Conservation (phyloP, 1,140 invertebrate genomes). For the Lepidurus arcticus region DNA sequence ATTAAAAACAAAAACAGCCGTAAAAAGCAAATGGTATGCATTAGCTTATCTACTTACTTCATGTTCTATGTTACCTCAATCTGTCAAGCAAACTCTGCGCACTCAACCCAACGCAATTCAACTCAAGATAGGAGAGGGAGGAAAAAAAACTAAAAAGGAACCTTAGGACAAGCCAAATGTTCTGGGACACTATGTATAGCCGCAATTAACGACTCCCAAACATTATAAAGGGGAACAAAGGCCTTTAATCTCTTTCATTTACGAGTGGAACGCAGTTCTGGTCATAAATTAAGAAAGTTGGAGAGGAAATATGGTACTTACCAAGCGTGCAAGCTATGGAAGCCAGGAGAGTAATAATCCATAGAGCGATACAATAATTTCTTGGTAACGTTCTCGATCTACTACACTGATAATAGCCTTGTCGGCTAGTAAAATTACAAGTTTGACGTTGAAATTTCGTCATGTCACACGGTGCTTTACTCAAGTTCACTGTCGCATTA, state of each 20-base stretch:
- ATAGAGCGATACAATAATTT: neutral
- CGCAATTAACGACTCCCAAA: conserved; percentile 10
- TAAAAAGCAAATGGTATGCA: conserved; percentile 14
- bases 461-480: neutral
- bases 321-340: neutral
- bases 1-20: neutral
- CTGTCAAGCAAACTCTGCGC: neutral
- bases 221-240: neutral
- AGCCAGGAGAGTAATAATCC: conserved; percentile 21
- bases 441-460: neutral
- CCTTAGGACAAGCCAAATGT: neutral
- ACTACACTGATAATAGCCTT: neutral
- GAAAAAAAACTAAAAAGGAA: neutral
- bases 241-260: conserved; percentile 22
- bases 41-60: neutral
- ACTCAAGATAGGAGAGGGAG: neutral
- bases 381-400: neutral
- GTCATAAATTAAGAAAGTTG: conserved; percentile 2
- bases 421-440: neutral
- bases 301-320: neutral
- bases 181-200: neutral
- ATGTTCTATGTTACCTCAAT: too few species aligned
- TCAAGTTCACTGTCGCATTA: neutral
- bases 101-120: neutral
- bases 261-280: neutral